Evolutionary conservation across 2,888 invertebrate genomes (phyloP).

Genomic region (Drosophila crucigera): DNA sequence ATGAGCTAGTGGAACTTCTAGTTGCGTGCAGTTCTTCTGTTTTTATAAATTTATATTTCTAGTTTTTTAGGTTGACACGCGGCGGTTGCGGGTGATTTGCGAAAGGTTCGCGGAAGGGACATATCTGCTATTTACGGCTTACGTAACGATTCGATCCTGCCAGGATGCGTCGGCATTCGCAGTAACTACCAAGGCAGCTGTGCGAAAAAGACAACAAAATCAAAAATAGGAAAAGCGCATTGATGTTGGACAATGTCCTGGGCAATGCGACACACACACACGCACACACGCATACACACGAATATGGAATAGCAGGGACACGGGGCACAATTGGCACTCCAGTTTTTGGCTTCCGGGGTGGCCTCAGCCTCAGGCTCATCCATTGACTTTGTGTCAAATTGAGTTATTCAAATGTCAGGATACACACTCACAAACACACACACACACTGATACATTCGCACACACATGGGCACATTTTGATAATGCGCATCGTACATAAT

Average conservation of each 20-base stretch:
- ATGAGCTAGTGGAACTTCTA: slow-evolving; percentile 68
- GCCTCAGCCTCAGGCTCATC: slow-evolving; percentile 67
- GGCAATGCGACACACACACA: slow-evolving; percentile 13
- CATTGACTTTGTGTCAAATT: slow-evolving; percentile 81
- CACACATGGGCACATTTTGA: slow-evolving; percentile 76
- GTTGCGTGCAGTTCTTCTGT: slow-evolving; percentile 70
- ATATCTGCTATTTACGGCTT: slow-evolving; percentile 58
- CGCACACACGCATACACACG: slow-evolving; percentile 2
- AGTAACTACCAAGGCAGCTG: slow-evolving; percentile 15
- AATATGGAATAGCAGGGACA: not conserved
- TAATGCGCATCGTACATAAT: slow-evolving; percentile 72
- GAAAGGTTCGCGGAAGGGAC: slow-evolving; percentile 53
- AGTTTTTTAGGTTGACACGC: slow-evolving; percentile 76
- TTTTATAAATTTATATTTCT: slow-evolving; percentile 10
- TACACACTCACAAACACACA: slow-evolving; percentile 11
- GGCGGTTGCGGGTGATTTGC: slow-evolving; percentile 40
- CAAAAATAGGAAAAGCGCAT: slow-evolving; percentile 9
- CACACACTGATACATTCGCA: not conserved
- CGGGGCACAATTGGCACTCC: slow-evolving; percentile 54
- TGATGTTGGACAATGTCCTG: slow-evolving; percentile 40
- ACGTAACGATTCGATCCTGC: slow-evolving; percentile 49
- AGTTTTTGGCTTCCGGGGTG: slow-evolving; percentile 76
- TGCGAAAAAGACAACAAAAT: slow-evolving; percentile 2
- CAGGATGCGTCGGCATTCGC: slow-evolving; percentile 24
- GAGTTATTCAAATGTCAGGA: slow-evolving; percentile 74